A percentile compares a stretch with the other conserved stretches of the same genome.
Conservation (phyloP, 2,113 vertebrate genomes). For the Seriola quinqueradiata region DNA sequence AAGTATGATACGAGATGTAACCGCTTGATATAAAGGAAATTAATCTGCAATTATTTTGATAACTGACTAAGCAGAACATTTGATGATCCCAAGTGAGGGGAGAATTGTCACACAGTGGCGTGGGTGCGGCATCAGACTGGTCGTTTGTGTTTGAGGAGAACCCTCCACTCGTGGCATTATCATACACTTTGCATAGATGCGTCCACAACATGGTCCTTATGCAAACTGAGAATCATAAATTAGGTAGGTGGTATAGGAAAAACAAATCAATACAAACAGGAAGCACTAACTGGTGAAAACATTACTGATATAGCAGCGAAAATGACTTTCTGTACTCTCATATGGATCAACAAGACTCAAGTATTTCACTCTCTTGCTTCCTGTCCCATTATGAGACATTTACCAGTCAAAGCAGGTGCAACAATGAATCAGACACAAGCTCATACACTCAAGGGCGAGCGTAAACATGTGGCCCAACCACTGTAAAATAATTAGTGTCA, state of each 20-base stretch:
- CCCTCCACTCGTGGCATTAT: background rate
- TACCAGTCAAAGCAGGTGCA: slow-evolving; percentile 43
- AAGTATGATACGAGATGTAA: too few relatives aligned
- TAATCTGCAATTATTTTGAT: background rate
- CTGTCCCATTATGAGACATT: slow-evolving; percentile 3
- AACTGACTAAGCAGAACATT: background rate
- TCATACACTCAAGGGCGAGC: slow-evolving; percentile 39
- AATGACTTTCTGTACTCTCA: background rate
- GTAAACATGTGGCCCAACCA: slow-evolving; percentile 11
- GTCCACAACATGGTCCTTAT: background rate
- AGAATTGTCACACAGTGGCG: background rate
- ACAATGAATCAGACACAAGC: background rate
- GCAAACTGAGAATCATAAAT: slow-evolving; percentile 5
- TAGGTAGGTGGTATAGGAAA: background rate
- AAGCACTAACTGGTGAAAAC: background rate
- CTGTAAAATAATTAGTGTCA: slow-evolving; percentile 20
- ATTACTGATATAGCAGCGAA: background rate
- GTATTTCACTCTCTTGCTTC: slow-evolving; percentile 1
- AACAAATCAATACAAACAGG: slow-evolving; percentile 3
- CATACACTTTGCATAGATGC: slow-evolving; percentile 21
- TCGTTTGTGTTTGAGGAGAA: background rate
- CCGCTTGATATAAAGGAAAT: too few relatives aligned
- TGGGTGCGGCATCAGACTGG: background rate
- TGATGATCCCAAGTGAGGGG: background rate
- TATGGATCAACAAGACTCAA: background rate